A percentile compares a stretch with the other conserved stretches of the same genome.
phyloP scores from a whole-genome alignment of 2,888 invertebrate genomes.

The Xylota segnis region DNA sequence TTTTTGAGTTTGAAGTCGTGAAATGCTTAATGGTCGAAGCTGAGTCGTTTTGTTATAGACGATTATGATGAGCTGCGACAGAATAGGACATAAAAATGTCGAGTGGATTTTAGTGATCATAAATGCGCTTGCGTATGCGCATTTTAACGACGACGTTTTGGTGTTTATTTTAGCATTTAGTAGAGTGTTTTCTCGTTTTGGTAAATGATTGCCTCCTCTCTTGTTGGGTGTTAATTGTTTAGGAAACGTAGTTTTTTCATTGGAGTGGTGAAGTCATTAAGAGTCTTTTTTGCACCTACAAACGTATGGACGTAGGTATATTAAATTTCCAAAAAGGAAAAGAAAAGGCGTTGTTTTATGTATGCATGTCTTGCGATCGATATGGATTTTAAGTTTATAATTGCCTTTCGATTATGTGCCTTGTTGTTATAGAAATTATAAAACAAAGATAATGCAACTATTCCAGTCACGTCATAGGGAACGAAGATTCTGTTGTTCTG shows the following conservation, averaged over 20 bases:
- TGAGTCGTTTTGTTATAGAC: constrained; percentile 41
- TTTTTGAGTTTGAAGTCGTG: constrained; percentile 39
- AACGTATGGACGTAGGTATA: not conserved
- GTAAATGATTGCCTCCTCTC: constrained; percentile 13
- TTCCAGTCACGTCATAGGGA: too few relatives aligned
- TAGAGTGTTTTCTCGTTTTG: constrained; percentile 27
- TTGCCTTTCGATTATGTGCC: not conserved
- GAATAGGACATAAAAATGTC: constrained; percentile 41
- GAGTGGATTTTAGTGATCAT: constrained; percentile 22
- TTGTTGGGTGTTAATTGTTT: constrained; percentile 43
- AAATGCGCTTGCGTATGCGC: constrained; percentile 33
- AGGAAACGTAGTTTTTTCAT: constrained; percentile 12
- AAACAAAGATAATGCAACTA: too few relatives aligned
- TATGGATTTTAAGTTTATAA: not conserved
- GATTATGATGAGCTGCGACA: constrained; percentile 55
- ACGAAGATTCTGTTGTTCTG: too few relatives aligned
- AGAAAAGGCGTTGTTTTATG: not conserved
- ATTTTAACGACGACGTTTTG: constrained; percentile 23
- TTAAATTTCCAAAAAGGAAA: not conserved
- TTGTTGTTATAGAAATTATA: too few relatives aligned
- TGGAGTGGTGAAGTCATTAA: not conserved
- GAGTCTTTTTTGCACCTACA: not conserved
- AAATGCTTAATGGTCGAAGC: constrained; percentile 35
- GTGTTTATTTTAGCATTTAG: constrained; percentile 38
- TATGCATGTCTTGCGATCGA: too few relatives aligned